Percentiles rank a stretch among this genome's conserved stretches.
Evolutionary conservation across 53 echinoderm and acorn worm species (phyloP).

Genomic region (Henricia sp.): DNA sequence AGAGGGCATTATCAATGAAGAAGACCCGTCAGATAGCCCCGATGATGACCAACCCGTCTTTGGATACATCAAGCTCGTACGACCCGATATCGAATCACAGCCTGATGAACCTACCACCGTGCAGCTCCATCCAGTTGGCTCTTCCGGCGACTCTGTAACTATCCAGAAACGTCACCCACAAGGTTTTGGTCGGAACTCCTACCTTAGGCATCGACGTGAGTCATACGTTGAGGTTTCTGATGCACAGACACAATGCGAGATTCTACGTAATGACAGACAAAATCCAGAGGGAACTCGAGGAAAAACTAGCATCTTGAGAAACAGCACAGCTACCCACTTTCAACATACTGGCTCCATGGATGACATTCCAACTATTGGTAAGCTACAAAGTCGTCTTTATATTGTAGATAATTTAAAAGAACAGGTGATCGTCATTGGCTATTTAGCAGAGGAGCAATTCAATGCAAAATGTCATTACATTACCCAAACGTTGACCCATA

Average conservation of each 20-base stretch:
- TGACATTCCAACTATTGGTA: slow-evolving; percentile 54
- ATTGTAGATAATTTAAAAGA: too few relatives aligned
- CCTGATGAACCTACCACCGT: slow-evolving; percentile 1
- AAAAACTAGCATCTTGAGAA: slow-evolving; percentile 33
- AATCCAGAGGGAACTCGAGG: slow-evolving; percentile 10
- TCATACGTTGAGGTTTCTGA: slow-evolving; percentile 46
- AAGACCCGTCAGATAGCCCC: neutral
- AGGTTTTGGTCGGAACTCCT: slow-evolving; percentile 34
- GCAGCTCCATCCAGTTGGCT: slow-evolving; percentile 26
- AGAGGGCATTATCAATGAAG: slow-evolving; percentile 42
- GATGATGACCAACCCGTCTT: slow-evolving; percentile 25
- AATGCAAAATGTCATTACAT: too few relatives aligned
- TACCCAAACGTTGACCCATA: too few relatives aligned
- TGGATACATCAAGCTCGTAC: slow-evolving; percentile 59
- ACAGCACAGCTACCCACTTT: neutral
- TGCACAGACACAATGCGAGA: slow-evolving; percentile 27
- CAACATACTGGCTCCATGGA: slow-evolving; percentile 9
- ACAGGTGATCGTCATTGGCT: too few relatives aligned
- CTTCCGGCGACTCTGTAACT: slow-evolving; percentile 1
- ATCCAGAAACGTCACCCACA: neutral
- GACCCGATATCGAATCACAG: slow-evolving; percentile 20
- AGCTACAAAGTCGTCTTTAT: too few relatives aligned
- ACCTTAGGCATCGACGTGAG: slow-evolving; percentile 35
- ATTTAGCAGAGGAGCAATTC: too few relatives aligned
- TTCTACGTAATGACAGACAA: neutral